These are phyloP conservation scores for Schlechtendalia chinensis DNA, from an alignment of 1,140 invertebrate species.

Conservation along the genomic window DNA sequence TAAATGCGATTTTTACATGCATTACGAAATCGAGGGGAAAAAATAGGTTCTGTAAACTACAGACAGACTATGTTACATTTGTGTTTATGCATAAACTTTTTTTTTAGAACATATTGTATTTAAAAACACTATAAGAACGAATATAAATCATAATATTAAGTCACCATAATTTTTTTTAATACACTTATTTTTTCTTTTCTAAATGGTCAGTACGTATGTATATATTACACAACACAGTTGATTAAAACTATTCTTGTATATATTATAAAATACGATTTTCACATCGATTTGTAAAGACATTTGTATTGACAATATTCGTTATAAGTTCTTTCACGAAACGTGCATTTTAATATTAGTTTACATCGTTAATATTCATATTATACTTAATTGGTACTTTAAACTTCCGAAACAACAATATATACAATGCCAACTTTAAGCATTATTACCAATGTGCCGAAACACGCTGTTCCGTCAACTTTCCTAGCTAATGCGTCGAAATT, in stretches of 20 bases:
- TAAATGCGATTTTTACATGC: no score
- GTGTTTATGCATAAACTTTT: no score
- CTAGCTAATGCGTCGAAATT: slow-evolving; percentile 12
- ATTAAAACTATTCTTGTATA: not conserved
- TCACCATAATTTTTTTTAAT: not conserved
- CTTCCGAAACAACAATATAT: not conserved
- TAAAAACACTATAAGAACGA: no score
- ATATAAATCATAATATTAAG: no score
- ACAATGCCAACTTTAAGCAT: slow-evolving; percentile 25
- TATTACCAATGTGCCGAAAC: slow-evolving; percentile 24
- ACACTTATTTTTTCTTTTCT: not conserved
- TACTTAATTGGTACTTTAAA: not conserved
- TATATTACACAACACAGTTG: not conserved
- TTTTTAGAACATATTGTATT: no score
- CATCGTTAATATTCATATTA: not conserved
- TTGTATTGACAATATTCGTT: not conserved
- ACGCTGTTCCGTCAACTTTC: slow-evolving; percentile 14
- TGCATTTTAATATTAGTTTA: not conserved
- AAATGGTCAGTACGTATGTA: no score
- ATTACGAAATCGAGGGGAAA: no score
- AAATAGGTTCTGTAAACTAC: no score
- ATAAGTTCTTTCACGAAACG: not conserved
- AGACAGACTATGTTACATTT: no score
- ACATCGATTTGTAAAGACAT: not conserved
- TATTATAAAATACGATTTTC: not conserved